Percentiles rank a stretch among this genome's conserved stretches.
phyloP scores from a whole-genome alignment of 2,888 invertebrate species.

The Norana najaformis region DNA sequence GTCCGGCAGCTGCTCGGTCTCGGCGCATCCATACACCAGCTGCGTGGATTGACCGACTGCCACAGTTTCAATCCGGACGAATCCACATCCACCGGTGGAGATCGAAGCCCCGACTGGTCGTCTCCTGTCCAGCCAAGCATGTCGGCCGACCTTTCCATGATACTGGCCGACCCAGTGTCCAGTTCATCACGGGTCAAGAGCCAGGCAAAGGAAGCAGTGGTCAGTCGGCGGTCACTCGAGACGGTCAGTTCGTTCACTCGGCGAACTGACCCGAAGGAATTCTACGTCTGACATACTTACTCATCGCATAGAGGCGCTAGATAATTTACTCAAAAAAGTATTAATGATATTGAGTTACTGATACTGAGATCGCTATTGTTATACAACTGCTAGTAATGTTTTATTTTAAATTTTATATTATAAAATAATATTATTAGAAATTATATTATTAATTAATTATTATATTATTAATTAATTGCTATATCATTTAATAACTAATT shows the following conservation, averaged over 20 bases:
- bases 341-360: no score
- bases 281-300: neutral
- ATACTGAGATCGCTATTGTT: no score
- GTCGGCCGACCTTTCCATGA: neutral
- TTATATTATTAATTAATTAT: no score
- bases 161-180: neutral
- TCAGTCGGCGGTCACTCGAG: neutral
- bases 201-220: neutral
- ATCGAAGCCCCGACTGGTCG: neutral
- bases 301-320: no score
- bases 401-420: neutral
- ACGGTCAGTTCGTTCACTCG: neutral
- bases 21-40: conserved; percentile 25
- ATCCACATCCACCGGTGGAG: neutral
- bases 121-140: neutral
- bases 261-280: neutral
- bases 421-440: no score
- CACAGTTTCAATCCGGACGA: neutral
- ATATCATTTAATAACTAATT: no score
- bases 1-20: neutral
- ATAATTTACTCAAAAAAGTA: no score
- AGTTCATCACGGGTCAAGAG: neutral
- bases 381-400: no score
- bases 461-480: no score
- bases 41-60: neutral